A percentile compares a stretch with the other conserved stretches of the same genome.
These are phyloP conservation scores for Autographa gamma DNA, from an alignment of 2,888 invertebrate genomes.

Conservation along the genomic window DNA sequence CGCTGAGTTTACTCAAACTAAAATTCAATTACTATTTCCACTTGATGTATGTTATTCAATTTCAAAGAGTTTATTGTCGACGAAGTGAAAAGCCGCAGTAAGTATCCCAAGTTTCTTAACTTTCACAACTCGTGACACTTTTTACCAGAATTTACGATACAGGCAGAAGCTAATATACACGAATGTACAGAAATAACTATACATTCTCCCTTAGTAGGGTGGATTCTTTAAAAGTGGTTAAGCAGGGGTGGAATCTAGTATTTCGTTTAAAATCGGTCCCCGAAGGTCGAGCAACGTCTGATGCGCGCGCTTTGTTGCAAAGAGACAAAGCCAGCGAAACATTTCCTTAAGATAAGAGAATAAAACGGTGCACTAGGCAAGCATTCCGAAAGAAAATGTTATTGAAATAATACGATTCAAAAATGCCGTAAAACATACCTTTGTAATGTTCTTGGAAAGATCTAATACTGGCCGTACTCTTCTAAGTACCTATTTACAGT, in stretches of 20 bases:
- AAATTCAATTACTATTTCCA: conserved; percentile 61
- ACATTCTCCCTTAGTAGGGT: conserved; percentile 52
- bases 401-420: conserved; percentile 59
- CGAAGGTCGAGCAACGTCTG: conserved; percentile 69
- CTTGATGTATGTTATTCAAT: conserved; percentile 63
- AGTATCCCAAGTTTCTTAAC: conserved; percentile 64
- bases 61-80: conserved; percentile 67
- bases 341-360: conserved; percentile 76
- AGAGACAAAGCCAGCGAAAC: conserved; percentile 72
- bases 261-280: conserved; percentile 78
- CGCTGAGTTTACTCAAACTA: conserved; percentile 48
- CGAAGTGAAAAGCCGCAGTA: conserved; percentile 67
- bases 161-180: conserved; percentile 58
- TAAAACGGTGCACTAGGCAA: conserved; percentile 71
- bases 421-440: conserved; percentile 36
- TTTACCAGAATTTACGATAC: conserved; percentile 67
- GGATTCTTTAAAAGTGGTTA: conserved; percentile 62
- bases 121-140: conserved; percentile 68
- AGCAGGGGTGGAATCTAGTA: conserved; percentile 65
- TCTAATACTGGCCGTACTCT: neutral
- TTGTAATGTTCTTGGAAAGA: too few species aligned
- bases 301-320: conserved; percentile 72
- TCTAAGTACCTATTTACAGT: too few species aligned
- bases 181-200: conserved; percentile 53
- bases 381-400: conserved; percentile 63